These are phyloP conservation scores for Noturus placidus DNA, from an alignment of 2,113 vertebrate species.

Conservation along the genomic window DNA sequence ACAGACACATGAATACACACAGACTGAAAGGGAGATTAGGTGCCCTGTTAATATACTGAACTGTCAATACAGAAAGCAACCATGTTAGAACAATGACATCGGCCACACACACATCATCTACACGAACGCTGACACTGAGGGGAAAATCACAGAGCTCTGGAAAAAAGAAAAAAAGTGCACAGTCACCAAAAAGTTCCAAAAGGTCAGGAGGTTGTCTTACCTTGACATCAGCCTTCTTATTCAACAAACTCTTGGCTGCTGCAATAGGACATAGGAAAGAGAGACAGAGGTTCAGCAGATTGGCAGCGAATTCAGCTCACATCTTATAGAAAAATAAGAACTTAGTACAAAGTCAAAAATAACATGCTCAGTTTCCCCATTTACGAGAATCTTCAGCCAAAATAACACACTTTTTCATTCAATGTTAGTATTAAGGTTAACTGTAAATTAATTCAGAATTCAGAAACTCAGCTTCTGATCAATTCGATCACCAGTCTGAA, in stretches of 20 bases:
- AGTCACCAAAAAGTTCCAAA: neutral
- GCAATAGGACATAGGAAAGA: slow-evolving; percentile 43
- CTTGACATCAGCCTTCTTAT: slow-evolving; percentile 57
- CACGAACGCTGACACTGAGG: neutral
- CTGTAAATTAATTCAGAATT: neutral
- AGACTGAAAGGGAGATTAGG: slow-evolving; percentile 6
- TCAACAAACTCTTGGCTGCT: slow-evolving; percentile 57
- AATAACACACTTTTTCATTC: neutral
- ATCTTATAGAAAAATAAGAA: neutral
- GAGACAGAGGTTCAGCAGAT: slow-evolving; percentile 58
- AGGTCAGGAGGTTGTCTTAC: slow-evolving; percentile 44
- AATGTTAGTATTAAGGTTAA: slow-evolving; percentile 19
- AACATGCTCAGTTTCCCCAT: slow-evolving; percentile 16
- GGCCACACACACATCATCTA: neutral
- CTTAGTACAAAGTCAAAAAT: neutral
- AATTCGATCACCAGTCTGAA: neutral
- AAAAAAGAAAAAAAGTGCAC: neutral
- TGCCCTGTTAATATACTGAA: neutral
- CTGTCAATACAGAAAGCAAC: neutral
- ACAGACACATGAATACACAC: slow-evolving; percentile 19
- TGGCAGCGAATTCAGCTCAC: neutral
- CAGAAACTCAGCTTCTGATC: slow-evolving; percentile 30
- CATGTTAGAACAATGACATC: neutral
- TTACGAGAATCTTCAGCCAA: neutral
- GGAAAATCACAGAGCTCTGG: neutral